Evolutionary conservation across 2,888 invertebrate genomes (phyloP).

Genomic region (Metellina segmentata): DNA sequence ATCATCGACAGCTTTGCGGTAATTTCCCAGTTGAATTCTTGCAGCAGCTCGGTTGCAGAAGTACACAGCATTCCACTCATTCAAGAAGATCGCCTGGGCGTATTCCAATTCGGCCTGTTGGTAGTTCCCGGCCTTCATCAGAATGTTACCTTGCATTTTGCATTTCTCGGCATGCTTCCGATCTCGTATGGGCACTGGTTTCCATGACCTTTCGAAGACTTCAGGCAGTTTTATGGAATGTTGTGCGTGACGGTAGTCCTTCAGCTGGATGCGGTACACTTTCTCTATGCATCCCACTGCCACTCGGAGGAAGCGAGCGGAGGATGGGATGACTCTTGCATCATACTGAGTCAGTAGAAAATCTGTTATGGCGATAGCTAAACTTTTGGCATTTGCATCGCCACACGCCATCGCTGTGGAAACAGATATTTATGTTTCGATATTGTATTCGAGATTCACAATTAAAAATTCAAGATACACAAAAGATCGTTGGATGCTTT

Average conservation of each 20-base stretch:
- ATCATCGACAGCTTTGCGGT: conserved; percentile 6
- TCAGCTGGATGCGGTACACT: not conserved
- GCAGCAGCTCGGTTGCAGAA: conserved; percentile 51
- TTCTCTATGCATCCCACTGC: not conserved
- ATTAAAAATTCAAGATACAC: too few relatives aligned
- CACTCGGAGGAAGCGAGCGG: not conserved
- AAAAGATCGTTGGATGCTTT: too few relatives aligned
- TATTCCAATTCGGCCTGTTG: conserved; percentile 36
- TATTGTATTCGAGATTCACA: too few relatives aligned
- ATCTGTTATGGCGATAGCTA: not conserved
- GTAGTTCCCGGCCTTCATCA: not conserved
- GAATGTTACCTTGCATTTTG: not conserved
- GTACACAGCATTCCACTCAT: conserved; percentile 24
- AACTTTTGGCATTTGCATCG: not conserved
- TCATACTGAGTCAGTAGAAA: not conserved
- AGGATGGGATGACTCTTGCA: not conserved
- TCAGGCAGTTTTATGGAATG: not conserved
- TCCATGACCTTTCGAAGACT: not conserved
- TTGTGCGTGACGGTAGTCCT: not conserved
- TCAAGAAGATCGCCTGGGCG: not conserved
- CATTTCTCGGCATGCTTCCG: conserved; percentile 9
- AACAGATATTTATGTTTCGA: too few relatives aligned
- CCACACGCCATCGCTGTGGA: too few relatives aligned
- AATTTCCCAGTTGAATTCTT: not conserved
- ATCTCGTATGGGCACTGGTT: conserved; percentile 11